Evolutionary conservation across 2,888 invertebrate genomes (phyloP), one percentile per base, ranked within the genome.

Genomic region (Meghimatium bilineatum): DNA sequence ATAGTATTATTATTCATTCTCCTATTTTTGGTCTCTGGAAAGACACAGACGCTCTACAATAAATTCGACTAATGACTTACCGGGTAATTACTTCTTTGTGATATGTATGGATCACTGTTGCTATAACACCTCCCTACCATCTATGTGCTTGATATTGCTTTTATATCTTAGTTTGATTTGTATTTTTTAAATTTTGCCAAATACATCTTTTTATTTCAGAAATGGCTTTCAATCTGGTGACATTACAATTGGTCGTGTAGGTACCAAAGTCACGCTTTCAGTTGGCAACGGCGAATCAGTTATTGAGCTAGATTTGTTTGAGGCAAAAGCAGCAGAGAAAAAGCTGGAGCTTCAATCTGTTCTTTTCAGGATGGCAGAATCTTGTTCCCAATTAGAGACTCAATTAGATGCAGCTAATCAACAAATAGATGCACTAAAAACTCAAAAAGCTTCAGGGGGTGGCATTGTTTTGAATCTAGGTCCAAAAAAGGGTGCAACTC

Each of bases 241-340:
- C 67, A 66, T 92, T 0, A 86, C 88, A 44, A 89, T 91, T 12
- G 85, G 88, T 29, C 83, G 87, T n/a, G 85, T 89, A 80, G 92
- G 91, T 36, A 90, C 87, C 56, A 92, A 90, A 84, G 85, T 91
- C 2, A 89, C 89, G 23, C 69, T 92, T 72, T 88, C 88, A 32
- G 85, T 92, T 49, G 92, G 92, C 23, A 89, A 89, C 84, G 91
- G 91, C n/a, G 52, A 84, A 8, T 85, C 88, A 38, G 82, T 87
- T 1, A 75, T 92, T 23, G 88, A 77, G 63, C 87, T 92, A 71
- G 90, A 92, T 80, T 88, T 92, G 26, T 92, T 87, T 88, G 92
- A 92, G 86, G 89, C 91, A 6, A 92, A 89, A 86, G 90, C 91
- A 60, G 89, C 90, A 34, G 91, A 92, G 52, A 92, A 90, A 80